phyloP scores from a whole-genome alignment of 2,797 vertebrate genomes.

The Anniella stebbinsi region DNA sequence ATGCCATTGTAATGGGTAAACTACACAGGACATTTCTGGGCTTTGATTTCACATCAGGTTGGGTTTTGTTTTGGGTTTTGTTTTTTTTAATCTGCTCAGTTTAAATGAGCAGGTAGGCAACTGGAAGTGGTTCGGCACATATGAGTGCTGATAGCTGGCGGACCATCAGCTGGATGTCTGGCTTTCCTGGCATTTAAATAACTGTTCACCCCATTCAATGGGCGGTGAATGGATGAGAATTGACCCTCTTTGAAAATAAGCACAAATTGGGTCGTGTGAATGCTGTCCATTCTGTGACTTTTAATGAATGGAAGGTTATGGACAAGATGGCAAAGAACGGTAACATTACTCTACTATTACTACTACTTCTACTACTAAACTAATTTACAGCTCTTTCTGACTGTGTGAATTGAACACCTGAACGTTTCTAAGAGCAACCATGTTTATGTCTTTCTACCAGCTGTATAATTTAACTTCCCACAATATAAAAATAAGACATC shows the following conservation, averaged over 20 bases:
- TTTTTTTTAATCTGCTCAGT: neutral
- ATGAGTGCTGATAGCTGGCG: neutral
- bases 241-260: slow-evolving; percentile 3
- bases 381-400: slow-evolving; percentile 57
- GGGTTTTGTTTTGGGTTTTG: neutral
- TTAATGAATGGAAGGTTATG: neutral
- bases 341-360: neutral
- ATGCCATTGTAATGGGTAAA: neutral
- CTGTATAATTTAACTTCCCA: slow-evolving; percentile 69
- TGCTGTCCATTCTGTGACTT: neutral
- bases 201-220: neutral
- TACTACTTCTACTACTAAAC: no score
- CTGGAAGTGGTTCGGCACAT: neutral
- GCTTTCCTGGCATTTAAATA: neutral
- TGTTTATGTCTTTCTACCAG: slow-evolving; percentile 61
- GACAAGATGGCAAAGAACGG: neutral
- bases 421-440: neutral
- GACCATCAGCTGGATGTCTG: no score
- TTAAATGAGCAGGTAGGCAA: neutral
- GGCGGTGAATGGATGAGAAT: neutral
- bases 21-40: no score
- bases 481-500: slow-evolving; percentile 71
- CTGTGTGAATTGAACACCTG: slow-evolving; percentile 53
- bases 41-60: neutral
- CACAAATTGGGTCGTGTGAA: neutral